Conservation (phyloP, 2,888 invertebrate species). For the Myopa testacea region DNA sequence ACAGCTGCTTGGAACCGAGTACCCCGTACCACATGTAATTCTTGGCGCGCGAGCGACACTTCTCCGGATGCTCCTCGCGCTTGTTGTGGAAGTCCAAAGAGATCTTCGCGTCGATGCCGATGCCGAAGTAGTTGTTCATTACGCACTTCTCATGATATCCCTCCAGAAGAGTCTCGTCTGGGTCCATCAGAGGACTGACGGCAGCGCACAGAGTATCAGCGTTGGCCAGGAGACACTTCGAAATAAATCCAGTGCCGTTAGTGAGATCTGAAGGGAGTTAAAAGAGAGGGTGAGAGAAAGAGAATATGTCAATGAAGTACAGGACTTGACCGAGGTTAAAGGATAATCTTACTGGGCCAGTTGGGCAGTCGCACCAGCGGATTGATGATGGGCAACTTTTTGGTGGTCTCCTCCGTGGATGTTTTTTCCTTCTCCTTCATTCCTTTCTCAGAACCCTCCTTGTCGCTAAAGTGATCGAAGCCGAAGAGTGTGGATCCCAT, state of each 20-base stretch:
- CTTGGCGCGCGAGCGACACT: conserved; percentile 91
- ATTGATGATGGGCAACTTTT: conserved; percentile 88
- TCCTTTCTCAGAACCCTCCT: conserved; percentile 65
- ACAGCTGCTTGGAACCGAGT: conserved; percentile 79
- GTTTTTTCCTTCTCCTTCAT: conserved; percentile 61
- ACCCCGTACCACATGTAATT: conserved; percentile 97
- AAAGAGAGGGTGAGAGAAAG: background rate
- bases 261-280: conserved; percentile 42
- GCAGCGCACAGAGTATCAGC: conserved; percentile 97
- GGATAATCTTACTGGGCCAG: conserved; percentile 79
- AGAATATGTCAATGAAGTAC: background rate
- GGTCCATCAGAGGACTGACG: conserved; percentile 95
- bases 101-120: conserved; percentile 98
- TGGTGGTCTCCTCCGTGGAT: conserved; percentile 72
- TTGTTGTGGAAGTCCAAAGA: conserved; percentile 97
- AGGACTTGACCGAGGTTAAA: background rate
- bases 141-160: conserved; percentile 94
- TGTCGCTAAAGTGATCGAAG: conserved; percentile 64
- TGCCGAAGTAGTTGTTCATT: conserved; percentile 99
- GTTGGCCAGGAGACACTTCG: conserved; percentile 94
- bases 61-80: conserved; percentile 96
- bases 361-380: conserved; percentile 87
- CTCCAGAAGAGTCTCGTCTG: conserved; percentile 87
- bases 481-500: conserved; percentile 66
- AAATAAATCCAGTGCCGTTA: conserved; percentile 83